Base-by-base conservation (phyloP, 2,113 vertebrate species). In the Machaerirhynchus nigripectus region DNA sequence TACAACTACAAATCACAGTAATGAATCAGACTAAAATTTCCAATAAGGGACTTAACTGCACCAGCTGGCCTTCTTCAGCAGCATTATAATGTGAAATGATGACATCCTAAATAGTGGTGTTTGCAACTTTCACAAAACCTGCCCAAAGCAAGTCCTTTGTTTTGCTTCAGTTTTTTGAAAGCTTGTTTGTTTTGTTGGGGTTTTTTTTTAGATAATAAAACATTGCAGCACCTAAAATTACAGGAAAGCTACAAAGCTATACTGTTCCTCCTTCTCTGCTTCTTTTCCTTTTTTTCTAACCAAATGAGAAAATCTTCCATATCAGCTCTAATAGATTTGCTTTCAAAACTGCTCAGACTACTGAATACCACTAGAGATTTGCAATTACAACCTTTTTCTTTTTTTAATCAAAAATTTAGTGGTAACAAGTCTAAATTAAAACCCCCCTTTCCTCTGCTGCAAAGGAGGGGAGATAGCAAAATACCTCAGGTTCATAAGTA, bases 21-120 rank as follows among this genome's bases (percentile, higher is more conserved):
- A 98, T 98, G 95, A 98, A 98, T 98, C 94, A 97, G 96, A 96
- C 90, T 91, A 96, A 97, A 97, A 97, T 94, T 97, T 97, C 96
- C 97, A 97, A 92, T 95, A 95, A 95, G 95, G 83, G 93, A 96
- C 94, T 94, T 94, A 90, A 97, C 91, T 86, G 90, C 93, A 96
- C 93, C 97, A 98, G 97, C 97, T 98, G 98, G 95, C 92, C 95
- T 95, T 90, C 96, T 95, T 86, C 80, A 95, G 89, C 53, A 93
- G 77, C 30, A 53, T 71, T 93, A 94, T 77, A 96, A 91, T 91
- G 75, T 55, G 68, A 96, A 97, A 97, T 90, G 90, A 97, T 96
- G 94, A 91, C 89, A 96, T 88, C 77, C 90, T 96, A 88, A 97
- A 97, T 22, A 93, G 93, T 56, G 31, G 47, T 23, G 70, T 42